phyloP scores from a whole-genome alignment of 2,888 invertebrate species.

The Clostera curtula region DNA sequence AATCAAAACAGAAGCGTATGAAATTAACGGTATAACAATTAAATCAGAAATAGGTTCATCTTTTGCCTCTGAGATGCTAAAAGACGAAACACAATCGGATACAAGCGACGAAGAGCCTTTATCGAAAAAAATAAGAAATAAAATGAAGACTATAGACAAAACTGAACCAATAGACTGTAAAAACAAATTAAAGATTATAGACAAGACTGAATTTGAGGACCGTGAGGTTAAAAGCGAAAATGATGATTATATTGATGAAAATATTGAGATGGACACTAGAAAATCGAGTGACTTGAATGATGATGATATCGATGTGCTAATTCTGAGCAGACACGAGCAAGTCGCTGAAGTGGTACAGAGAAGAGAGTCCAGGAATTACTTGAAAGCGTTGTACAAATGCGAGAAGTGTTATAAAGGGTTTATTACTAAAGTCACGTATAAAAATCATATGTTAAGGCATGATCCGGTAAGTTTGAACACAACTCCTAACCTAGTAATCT shows the following conservation, averaged over 20 bases:
- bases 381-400: slow-evolving; percentile 49
- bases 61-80: background rate
- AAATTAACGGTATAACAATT: background rate
- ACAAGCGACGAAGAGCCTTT: slow-evolving; percentile 18
- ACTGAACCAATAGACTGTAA: slow-evolving; percentile 1
- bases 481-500: no score
- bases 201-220: background rate
- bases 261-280: background rate
- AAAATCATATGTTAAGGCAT: slow-evolving; percentile 53
- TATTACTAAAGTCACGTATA: slow-evolving; percentile 38
- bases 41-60: background rate
- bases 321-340: slow-evolving; percentile 43
- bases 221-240: background rate
- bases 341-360: slow-evolving; percentile 36
- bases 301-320: slow-evolving; percentile 9
- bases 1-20: background rate
- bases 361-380: slow-evolving; percentile 39
- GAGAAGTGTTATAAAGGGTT: slow-evolving; percentile 53
- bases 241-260: background rate
- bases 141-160: slow-evolving; percentile 1
- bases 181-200: background rate
- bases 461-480: slow-evolving; percentile 32
- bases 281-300: background rate
- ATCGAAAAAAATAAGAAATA: slow-evolving; percentile 12
- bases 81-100: slow-evolving; percentile 1